phyloP scores from a whole-genome alignment of 2,888 invertebrate genomes.

The Allolobophora icterica region DNA sequence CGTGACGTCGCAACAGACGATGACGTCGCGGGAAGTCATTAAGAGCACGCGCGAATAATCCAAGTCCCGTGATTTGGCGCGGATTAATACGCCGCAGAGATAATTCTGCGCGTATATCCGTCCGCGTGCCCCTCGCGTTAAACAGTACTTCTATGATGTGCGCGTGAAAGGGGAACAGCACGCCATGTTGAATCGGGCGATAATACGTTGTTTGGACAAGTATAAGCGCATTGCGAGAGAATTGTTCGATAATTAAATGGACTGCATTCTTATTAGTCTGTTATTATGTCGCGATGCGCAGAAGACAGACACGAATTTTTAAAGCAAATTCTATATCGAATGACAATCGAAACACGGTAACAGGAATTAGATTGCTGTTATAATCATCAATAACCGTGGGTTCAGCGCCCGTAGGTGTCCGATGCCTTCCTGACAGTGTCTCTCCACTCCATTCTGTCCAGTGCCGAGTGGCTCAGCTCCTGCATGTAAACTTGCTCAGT shows the following conservation, averaged over 20 bases:
- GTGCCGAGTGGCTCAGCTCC: no score
- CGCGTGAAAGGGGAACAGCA: not conserved
- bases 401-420: no score
- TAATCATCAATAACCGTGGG: no score
- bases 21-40: slow-evolving; percentile 26
- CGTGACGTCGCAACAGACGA: not conserved
- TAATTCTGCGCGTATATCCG: not conserved
- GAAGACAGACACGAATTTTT: not conserved
- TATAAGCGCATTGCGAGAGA: not conserved
- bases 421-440: no score
- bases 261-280: not conserved
- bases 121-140: not conserved
- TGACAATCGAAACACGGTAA: no score
- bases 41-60: slow-evolving; percentile 14
- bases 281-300: not conserved
- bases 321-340: not conserved
- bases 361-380: no score
- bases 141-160: not conserved
- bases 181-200: slow-evolving; percentile 3
- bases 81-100: not conserved
- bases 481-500: no score
- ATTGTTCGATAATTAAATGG: not conserved
- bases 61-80: not conserved
- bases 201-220: slow-evolving; percentile 8
- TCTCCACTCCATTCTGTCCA: no score